Evolutionary conservation across 2,113 vertebrate genomes (phyloP), one percentile per base, ranked within the genome.

Genomic region (Podilymbus podiceps): DNA sequence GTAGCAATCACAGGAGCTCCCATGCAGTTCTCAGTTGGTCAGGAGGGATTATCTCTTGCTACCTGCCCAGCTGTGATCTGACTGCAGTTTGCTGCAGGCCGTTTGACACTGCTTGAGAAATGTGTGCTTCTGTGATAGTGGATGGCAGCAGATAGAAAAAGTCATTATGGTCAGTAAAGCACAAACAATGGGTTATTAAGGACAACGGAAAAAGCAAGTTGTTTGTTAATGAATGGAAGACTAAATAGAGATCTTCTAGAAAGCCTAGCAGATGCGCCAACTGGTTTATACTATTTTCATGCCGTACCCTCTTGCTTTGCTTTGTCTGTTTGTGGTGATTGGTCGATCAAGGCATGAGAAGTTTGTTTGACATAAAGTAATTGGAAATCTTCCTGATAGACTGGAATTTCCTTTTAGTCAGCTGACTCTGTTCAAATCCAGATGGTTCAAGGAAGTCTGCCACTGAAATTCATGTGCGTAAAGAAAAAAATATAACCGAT

Each of bases 371-470:
- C 55, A 49, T 93, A 40, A 81, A 79, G 73, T 90, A 74, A 60
- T 6, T 88, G 77, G 89, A 80, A 72, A 67, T 89, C 67, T 96
- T 96, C 81, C 78, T 79, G 78, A 55, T 63, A 91, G 88, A 77
- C 62, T 79, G 68, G 72, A 83, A 93, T 88, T 94, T 94, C 80
- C 90, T 90, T 79, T 84, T 62, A 72, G 68, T 90, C 58, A 92
- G 63, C 67, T 71, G 62, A 80, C 27, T 59, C 38, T 77, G 13
- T 80, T 95, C 33, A 85, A 42, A 58, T 90, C 74, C 74, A 76
- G 79, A 64, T 95, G 60, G 42, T 86, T 56, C 64, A 20, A 77
- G 30, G 73, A 80, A 86, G 80, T 76, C 67, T 77, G 68, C 55
- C 9, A 16, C 62, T 75, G 81, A 95, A 94, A 89, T 91, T 68